A percentile compares a stretch with the other conserved stretches of the same genome.
Conservation (phyloP, 2,797 vertebrate genomes). For the Gallinago stenura region DNA sequence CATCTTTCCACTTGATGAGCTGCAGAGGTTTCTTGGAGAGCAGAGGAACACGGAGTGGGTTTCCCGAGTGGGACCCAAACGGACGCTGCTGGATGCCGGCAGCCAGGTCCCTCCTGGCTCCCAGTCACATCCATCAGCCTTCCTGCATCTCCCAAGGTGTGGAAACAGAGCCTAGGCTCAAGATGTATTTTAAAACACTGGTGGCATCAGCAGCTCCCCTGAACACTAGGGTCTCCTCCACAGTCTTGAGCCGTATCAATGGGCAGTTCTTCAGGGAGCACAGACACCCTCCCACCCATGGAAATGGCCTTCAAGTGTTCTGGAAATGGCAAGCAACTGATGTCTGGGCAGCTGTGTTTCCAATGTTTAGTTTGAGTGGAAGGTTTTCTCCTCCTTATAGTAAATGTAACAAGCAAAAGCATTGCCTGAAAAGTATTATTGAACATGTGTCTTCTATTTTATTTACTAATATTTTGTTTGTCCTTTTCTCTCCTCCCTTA, state of each 20-base stretch:
- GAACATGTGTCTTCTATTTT: constrained; percentile 57
- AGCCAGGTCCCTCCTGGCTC: not conserved
- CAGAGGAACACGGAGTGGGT: accelerated
- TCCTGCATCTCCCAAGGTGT: accelerated
- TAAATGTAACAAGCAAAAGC: constrained; percentile 51
- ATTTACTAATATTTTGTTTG: constrained; percentile 77
- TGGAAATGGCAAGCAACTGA: not conserved
- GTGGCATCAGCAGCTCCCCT: not conserved
- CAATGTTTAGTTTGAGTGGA: not conserved
- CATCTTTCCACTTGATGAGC: not conserved
- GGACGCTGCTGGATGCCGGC: accelerated
- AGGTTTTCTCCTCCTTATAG: not conserved
- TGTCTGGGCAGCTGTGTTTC: not conserved
- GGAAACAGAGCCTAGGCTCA: not conserved
- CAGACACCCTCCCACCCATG: accelerated
- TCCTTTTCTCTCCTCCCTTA: constrained; percentile 61
- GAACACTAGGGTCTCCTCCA: not conserved
- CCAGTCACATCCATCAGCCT: accelerated
- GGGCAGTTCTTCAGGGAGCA: not conserved
- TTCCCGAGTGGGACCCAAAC: accelerated
- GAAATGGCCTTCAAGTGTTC: not conserved
- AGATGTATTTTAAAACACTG: not conserved
- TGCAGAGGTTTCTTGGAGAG: not conserved
- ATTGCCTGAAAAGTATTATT: constrained; percentile 74
- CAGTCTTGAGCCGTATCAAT: not conserved